Conservation (phyloP, 1,140 invertebrate genomes). For the Eriosoma lanigerum region DNA sequence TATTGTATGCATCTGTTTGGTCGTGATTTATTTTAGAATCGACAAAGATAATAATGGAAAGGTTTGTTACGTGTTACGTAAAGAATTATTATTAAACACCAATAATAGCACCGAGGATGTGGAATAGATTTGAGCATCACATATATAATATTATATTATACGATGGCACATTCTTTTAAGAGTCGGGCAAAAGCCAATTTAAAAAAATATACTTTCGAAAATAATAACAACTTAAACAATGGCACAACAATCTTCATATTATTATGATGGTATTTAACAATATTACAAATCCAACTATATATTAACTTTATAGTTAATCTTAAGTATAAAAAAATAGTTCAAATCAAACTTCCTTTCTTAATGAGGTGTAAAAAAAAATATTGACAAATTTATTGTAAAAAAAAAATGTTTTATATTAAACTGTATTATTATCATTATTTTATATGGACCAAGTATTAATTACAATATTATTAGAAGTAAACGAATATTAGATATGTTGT, state of each 20-base stretch:
- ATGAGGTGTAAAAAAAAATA: neutral
- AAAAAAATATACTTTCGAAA: conserved; percentile 42
- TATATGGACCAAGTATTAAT: neutral
- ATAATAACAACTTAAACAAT: conserved; percentile 33
- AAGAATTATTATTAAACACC: neutral
- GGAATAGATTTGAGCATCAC: conserved; percentile 10
- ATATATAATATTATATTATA: no score
- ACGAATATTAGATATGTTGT: conserved; percentile 13
- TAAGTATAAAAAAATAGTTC: conserved; percentile 32
- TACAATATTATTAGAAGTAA: conserved; percentile 27
- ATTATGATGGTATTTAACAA: neutral
- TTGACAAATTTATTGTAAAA: neutral
- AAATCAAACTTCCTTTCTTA: neutral
- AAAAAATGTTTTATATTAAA: neutral
- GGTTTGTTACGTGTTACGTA: neutral
- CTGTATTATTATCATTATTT: neutral
- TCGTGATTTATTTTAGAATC: neutral
- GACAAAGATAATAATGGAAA: neutral
- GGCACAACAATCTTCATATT: conserved; percentile 23
- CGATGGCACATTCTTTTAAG: neutral
- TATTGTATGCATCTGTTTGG: neutral
- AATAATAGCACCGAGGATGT: conserved; percentile 25
- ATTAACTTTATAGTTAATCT: no score
- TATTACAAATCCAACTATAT: conserved; percentile 33
- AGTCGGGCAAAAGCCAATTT: neutral